phyloP scores from a whole-genome alignment of 2,888 invertebrate genomes.

The Diploptera punctata region DNA sequence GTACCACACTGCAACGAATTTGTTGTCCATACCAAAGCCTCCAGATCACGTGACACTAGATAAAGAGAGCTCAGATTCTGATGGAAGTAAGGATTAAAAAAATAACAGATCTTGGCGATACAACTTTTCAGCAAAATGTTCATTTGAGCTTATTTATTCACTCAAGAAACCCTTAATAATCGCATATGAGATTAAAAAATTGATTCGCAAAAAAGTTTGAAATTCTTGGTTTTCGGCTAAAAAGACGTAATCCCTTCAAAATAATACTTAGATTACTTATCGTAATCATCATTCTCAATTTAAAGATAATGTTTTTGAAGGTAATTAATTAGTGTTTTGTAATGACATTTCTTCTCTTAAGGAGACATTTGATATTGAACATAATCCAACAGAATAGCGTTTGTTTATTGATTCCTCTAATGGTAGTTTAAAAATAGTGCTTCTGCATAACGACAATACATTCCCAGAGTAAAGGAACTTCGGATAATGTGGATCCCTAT shows the following conservation, averaged over 20 bases:
- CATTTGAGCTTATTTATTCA: not conserved
- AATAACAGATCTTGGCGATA: not conserved
- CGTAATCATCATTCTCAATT: not conserved
- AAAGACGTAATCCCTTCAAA: not conserved
- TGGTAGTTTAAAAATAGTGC: not conserved
- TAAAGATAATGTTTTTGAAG: not conserved
- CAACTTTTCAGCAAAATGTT: conserved; percentile 21
- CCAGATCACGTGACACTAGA: conserved; percentile 6
- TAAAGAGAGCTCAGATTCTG: not conserved
- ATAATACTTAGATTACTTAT: not conserved
- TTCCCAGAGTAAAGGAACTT: too few species aligned
- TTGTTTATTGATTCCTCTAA: conserved; percentile 14
- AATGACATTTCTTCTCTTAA: conserved; percentile 8
- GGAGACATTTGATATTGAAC: conserved; percentile 3
- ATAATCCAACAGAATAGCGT: not conserved
- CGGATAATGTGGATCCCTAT: too few species aligned
- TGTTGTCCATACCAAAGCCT: not conserved
- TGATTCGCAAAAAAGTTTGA: not conserved
- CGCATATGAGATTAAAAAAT: not conserved
- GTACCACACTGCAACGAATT: conserved; percentile 4
- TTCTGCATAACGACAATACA: not conserved
- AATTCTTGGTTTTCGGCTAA: not conserved
- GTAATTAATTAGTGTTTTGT: not conserved
- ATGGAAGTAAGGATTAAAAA: not conserved
- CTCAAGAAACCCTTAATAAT: not conserved